Evolutionary conservation across 2,888 invertebrate species (phyloP), one percentile per base, ranked within the genome.

Genomic region (Conchocele bisecta): DNA sequence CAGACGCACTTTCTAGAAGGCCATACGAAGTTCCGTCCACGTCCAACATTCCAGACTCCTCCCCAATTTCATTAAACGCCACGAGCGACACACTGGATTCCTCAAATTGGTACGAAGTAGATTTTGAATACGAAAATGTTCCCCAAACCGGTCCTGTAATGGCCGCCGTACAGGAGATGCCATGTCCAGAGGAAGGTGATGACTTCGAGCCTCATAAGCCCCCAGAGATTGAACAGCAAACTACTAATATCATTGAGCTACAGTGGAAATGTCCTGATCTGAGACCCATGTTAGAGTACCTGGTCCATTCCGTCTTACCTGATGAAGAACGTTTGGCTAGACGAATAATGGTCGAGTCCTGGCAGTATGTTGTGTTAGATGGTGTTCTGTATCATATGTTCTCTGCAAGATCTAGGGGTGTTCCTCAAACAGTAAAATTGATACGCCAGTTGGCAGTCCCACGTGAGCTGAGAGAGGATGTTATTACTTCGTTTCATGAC

Each of bases 211-310:
- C n/a, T n/a, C n/a, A 31, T 20, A 51, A 51, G 33, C 17, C 15
- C 11, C 22, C 3, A 42, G 51, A 29, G 15, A 22, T 58, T 17
- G 24, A 22, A n/a, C 41, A 37, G 20, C 51, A 31, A 33, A 26
- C n/a, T 13, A 37, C 41, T 11, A 41, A 46, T 48, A 24, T 68
- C 4, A 28, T 56, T 24, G 31, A 53, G 33, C 20, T 39, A 15
- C 68, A 68, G 22, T 48, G 54, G 60, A 9, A 33, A 28, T 68
- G 68, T 53, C 41, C 39, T 48, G 68, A 68, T n/a, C 15, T 56
- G 11, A 26, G 51, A 15, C 60, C 48, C 4, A 35, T 71, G 1
- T 31, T 60, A 1, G 26, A 20, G 4, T 60, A 41, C 15, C 20
- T 71, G 41, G 60, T 58, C 1, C 22, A 67, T 24, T 57, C 44